Evolutionary conservation across 2,888 invertebrate genomes (phyloP).

Genomic region (Amblyteles armatorius): DNA sequence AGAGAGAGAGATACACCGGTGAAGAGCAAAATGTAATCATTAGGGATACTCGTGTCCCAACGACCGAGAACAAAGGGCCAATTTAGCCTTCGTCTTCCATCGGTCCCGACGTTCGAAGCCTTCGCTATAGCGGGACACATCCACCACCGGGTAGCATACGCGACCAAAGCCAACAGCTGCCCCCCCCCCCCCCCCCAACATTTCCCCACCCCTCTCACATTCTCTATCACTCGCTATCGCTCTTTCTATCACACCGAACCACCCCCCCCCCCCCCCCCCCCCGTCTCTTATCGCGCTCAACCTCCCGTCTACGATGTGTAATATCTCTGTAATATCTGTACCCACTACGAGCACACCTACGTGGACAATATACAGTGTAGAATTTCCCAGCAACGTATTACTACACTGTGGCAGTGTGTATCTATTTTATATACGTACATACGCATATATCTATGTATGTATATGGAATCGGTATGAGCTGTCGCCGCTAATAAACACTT

Average conservation of each 20-base stretch:
- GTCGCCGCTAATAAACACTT: conserved; percentile 62
- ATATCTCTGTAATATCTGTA: conserved; percentile 44
- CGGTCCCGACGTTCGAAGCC: conserved; percentile 31
- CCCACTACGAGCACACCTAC: conserved; percentile 56
- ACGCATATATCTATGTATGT: background rate
- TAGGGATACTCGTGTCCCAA: conserved; percentile 50
- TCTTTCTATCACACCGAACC: conserved; percentile 39
- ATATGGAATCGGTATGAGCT: conserved; percentile 43
- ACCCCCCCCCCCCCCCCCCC: too few relatives aligned
- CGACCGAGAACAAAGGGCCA: conserved; percentile 56
- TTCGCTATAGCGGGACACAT: conserved; percentile 36
- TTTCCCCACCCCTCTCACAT: conserved; percentile 24
- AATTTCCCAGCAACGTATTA: conserved; percentile 33
- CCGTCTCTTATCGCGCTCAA: conserved; percentile 55
- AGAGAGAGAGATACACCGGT: background rate
- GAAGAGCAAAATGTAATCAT: conserved; percentile 39
- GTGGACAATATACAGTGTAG: conserved; percentile 64
- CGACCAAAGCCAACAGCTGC: conserved; percentile 60
- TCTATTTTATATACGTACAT: background rate
- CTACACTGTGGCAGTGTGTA: conserved; percentile 25
- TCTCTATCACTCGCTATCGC: conserved; percentile 44
- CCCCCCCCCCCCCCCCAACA: background rate
- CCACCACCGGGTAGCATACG: conserved; percentile 45
- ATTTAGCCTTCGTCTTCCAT: conserved; percentile 51
- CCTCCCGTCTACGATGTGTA: conserved; percentile 37